Percentiles rank a stretch among this genome's conserved stretches.
Conservation (phyloP, 2,797 vertebrate genomes). For the Melanotaenia maccullochi region DNA sequence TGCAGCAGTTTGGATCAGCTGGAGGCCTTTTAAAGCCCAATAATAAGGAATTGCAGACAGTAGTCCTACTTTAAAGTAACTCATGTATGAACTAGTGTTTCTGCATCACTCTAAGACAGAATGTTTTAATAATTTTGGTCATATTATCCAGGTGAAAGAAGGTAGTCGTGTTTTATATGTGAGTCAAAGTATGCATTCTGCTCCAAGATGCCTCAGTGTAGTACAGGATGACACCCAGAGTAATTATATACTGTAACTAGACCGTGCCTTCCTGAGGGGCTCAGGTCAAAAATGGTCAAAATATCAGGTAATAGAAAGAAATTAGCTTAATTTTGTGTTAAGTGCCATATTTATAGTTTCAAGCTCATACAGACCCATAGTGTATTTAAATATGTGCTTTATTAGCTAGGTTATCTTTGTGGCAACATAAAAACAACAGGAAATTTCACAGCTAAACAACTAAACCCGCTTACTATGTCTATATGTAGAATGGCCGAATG, state of each 20-base stretch:
- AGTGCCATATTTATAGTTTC: background rate
- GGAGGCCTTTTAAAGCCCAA: background rate
- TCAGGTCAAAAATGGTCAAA: background rate
- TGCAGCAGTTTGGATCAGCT: too few relatives aligned
- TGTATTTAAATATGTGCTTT: slow-evolving; percentile 6
- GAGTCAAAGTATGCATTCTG: too few relatives aligned
- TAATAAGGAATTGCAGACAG: background rate
- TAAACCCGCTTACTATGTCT: background rate
- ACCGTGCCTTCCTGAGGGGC: too few relatives aligned
- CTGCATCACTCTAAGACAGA: background rate
- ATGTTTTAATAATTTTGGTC: background rate
- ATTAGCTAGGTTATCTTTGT: slow-evolving; percentile 6
- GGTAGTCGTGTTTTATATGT: too few relatives aligned
- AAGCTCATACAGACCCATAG: background rate
- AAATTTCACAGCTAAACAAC: background rate
- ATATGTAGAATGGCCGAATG: slow-evolving; percentile 24
- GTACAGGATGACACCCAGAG: too few relatives aligned
- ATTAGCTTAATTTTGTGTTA: background rate
- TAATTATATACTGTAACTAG: too few relatives aligned
- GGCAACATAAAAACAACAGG: background rate
- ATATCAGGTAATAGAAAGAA: background rate
- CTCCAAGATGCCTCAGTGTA: too few relatives aligned
- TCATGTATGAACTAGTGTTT: background rate
- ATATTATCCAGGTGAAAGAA: too few relatives aligned
- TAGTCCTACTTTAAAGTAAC: background rate